A percentile compares a stretch with the other conserved stretches of the same genome.
phyloP scores from a whole-genome alignment of 2,888 invertebrate genomes.

The Acronicta psi region DNA sequence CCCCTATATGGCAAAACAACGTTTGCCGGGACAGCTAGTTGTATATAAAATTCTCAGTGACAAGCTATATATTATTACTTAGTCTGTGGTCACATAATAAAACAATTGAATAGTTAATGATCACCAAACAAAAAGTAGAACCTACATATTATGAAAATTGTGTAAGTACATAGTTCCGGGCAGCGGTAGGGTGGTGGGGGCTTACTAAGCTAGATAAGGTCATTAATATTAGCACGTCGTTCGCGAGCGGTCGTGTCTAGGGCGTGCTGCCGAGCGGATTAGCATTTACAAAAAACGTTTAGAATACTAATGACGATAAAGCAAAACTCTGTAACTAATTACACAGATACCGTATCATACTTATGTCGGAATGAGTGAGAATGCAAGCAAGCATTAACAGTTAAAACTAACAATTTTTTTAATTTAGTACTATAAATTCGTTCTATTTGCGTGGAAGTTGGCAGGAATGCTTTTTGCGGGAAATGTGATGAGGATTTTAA shows the following conservation, averaged over 20 bases:
- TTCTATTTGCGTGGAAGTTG: no score
- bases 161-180: constrained; percentile 12
- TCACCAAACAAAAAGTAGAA: constrained; percentile 24
- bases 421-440: no score
- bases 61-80: no score
- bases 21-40: no score
- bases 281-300: constrained; percentile 39
- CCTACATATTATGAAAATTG: not conserved
- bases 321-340: constrained; percentile 9
- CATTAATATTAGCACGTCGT: constrained; percentile 52
- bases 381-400: not conserved
- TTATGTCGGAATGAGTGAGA: not conserved
- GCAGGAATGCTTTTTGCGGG: no score
- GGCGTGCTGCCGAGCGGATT: constrained; percentile 41
- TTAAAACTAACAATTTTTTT: not conserved
- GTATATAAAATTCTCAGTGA: no score
- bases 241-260: constrained; percentile 43
- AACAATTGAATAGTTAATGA: constrained; percentile 3
- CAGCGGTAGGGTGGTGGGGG: constrained; percentile 7
- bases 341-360: not conserved
- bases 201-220: constrained; percentile 21
- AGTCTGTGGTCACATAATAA: no score
- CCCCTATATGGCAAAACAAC: no score
- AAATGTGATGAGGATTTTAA: no score
- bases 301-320: constrained; percentile 46